A percentile compares a stretch with the other conserved stretches of the same genome.
phyloP scores from a whole-genome alignment of 1,140 invertebrate genomes.

The Akabosia matsudoensis region DNA sequence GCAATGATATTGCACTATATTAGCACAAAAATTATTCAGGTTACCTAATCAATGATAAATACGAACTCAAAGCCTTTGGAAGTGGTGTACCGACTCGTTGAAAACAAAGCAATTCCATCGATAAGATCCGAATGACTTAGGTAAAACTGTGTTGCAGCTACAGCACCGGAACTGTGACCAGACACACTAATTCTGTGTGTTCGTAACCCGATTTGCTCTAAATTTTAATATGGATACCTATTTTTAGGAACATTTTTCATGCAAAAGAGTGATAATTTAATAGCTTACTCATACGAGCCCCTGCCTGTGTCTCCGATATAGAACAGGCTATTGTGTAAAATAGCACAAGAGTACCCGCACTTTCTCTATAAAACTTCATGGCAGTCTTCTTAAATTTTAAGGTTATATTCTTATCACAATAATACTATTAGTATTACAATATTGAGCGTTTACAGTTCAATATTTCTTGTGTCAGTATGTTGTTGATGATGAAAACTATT shows the following conservation, averaged over 20 bases:
- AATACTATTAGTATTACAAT: too few relatives aligned
- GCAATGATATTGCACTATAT: constrained; percentile 33
- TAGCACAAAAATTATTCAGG: not conserved
- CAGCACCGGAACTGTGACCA: constrained; percentile 22
- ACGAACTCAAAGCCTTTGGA: not conserved
- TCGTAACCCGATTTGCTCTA: not conserved
- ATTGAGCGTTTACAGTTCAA: too few relatives aligned
- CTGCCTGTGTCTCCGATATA: not conserved
- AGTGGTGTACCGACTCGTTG: constrained; percentile 18
- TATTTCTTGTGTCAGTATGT: too few relatives aligned
- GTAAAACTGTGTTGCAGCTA: constrained; percentile 31
- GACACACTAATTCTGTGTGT: constrained; percentile 9
- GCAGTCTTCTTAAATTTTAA: too few relatives aligned
- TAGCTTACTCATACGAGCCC: not conserved
- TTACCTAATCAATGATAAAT: not conserved
- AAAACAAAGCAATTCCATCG: constrained; percentile 27
- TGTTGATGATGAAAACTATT: too few relatives aligned
- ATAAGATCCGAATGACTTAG: constrained; percentile 26
- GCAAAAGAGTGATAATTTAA: not conserved
- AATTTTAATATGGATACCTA: not conserved
- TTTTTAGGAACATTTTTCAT: too few relatives aligned
- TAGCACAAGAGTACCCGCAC: not conserved
- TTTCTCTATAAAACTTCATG: not conserved
- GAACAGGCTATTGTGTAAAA: not conserved
- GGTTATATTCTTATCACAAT: too few relatives aligned